These are phyloP conservation scores for Glossosoma conforme DNA, from an alignment of 1,140 invertebrate species.

Conservation along the genomic window DNA sequence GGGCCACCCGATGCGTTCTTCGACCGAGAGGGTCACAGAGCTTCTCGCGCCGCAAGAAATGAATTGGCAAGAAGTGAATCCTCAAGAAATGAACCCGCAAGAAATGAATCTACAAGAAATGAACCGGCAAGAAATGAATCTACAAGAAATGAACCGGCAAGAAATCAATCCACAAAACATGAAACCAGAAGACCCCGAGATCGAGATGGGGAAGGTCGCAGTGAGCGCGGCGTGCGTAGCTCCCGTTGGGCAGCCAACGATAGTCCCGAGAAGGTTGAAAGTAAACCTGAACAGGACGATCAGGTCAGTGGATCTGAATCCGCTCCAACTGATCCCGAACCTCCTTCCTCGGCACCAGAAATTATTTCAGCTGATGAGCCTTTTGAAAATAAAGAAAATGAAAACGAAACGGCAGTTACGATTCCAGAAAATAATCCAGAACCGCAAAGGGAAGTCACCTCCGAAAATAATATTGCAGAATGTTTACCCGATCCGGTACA, in stretches of 20 bases:
- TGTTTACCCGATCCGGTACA: neutral
- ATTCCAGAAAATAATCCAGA: no score
- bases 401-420: slow-evolving; percentile 10
- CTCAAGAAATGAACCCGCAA: no score
- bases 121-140: no score
- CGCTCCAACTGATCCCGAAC: no score
- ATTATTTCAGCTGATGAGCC: no score
- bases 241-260: slow-evolving; percentile 25
- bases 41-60: slow-evolving; percentile 25
- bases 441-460: no score
- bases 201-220: slow-evolving; percentile 13
- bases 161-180: no score
- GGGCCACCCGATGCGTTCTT: slow-evolving; percentile 42
- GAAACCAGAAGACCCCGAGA: slow-evolving; percentile 7
- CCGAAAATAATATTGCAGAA: neutral
- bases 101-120: no score
- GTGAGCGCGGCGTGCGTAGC: slow-evolving; percentile 12
- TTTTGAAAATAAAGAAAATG: neutral
- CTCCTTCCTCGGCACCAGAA: no score
- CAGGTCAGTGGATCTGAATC: no score
- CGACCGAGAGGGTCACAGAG: slow-evolving; percentile 39
- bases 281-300: slow-evolving; percentile 13
- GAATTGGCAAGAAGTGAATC: no score
- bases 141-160: neutral
- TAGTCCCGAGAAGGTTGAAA: slow-evolving; percentile 11